Conservation (phyloP, 2,113 vertebrate genomes). For the Nycticryphes semicollaris region DNA sequence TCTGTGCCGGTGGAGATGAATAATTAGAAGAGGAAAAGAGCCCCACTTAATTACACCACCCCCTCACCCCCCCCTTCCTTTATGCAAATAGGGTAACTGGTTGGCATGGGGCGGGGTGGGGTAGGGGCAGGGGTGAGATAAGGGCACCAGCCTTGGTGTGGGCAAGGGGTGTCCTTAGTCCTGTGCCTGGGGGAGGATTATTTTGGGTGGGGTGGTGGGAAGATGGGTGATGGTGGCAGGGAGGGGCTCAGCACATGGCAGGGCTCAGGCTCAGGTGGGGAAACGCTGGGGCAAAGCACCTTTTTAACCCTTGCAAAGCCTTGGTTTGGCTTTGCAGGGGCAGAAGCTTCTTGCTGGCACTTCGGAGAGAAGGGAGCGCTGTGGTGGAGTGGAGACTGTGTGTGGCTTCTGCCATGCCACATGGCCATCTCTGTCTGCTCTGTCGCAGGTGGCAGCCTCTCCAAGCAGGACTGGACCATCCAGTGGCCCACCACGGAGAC, state of each 20-base stretch:
- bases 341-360: accelerated
- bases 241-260: neutral
- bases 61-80: accelerated
- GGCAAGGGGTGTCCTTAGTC: neutral
- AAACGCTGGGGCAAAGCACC: neutral
- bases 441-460: constrained; percentile 77
- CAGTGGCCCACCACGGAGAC: constrained; percentile 92
- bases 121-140: no score
- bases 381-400: accelerated
- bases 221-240: neutral
- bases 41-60: accelerated
- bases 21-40: neutral
- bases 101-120: neutral
- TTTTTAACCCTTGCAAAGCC: neutral
- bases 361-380: accelerated
- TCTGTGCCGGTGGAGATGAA: accelerated
- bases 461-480: constrained; percentile 96
- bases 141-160: neutral
- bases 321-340: accelerated
- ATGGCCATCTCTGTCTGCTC: neutral
- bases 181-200: neutral
- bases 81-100: neutral
- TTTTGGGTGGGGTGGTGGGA: neutral
- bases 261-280: neutral
- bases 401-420: accelerated